phyloP scores from a whole-genome alignment of 2,113 vertebrate species.

The Eulemur macaco region DNA sequence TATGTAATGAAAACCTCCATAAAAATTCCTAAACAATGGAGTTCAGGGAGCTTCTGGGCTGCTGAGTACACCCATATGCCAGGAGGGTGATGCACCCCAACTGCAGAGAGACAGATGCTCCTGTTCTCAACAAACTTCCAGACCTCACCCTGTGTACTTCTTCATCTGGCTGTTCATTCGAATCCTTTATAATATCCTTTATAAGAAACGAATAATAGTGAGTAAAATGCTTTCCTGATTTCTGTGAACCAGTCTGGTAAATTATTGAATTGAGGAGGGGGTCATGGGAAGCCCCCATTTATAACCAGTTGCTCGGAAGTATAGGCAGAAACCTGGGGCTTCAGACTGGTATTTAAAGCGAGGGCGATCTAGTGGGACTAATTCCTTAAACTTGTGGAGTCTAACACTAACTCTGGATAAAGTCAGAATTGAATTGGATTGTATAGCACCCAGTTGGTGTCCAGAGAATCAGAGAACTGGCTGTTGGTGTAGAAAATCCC shows the following conservation, averaged over 20 bases:
- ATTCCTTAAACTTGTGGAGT: background rate
- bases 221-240: background rate
- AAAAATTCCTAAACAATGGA: background rate
- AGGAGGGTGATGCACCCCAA: background rate
- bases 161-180: background rate
- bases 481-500: background rate
- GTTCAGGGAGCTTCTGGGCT: background rate
- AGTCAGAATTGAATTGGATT: background rate
- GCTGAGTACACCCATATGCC: background rate
- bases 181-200: background rate
- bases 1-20: background rate
- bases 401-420: background rate
- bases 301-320: background rate
- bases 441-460: background rate
- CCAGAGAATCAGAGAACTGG: background rate
- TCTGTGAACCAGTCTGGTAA: background rate
- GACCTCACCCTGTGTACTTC: no score
- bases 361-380: background rate
- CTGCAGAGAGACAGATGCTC: background rate
- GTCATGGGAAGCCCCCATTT: background rate
- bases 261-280: background rate
- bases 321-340: background rate
- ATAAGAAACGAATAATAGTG: background rate
- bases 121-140: background rate
- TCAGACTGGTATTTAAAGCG: background rate